Evolutionary conservation across 2,113 vertebrate genomes (phyloP).

Genomic region (Dinomys branickii): DNA sequence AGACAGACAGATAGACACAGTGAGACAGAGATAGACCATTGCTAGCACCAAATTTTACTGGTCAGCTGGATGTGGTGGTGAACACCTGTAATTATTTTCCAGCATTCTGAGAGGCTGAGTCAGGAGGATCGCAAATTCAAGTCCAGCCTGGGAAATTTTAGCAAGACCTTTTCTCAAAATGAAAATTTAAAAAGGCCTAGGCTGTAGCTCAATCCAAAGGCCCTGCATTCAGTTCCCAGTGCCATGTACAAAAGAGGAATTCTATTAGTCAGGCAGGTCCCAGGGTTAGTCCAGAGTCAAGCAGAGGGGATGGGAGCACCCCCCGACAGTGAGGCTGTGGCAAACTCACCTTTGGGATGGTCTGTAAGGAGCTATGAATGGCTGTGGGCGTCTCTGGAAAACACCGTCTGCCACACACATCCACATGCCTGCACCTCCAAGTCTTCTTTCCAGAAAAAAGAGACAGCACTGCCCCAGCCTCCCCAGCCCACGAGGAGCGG

Average conservation of each 20-base stretch:
- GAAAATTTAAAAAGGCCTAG: not conserved
- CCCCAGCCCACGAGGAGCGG: too few species aligned
- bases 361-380: too few species aligned
- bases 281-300: not conserved
- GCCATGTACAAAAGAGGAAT: not conserved
- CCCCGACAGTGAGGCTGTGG: accelerated
- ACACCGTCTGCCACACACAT: accelerated
- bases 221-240: not conserved
- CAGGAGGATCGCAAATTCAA: not conserved
- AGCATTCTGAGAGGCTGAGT: not conserved
- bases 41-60: not conserved
- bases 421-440: not conserved
- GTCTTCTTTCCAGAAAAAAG: not conserved
- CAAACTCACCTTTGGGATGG: not conserved
- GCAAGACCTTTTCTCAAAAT: not conserved
- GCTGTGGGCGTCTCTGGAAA: not conserved
- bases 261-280: not conserved
- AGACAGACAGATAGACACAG: not conserved
- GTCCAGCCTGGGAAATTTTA: not conserved
- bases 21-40: not conserved
- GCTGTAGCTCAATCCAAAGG: not conserved
- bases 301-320: not conserved
- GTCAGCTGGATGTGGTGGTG: not conserved
- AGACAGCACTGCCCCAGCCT: accelerated
- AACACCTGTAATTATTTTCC: not conserved